Evolutionary conservation across 2,797 vertebrate species (phyloP), one percentile per base, ranked within the genome.

Genomic region (Coendou prehensilis): DNA sequence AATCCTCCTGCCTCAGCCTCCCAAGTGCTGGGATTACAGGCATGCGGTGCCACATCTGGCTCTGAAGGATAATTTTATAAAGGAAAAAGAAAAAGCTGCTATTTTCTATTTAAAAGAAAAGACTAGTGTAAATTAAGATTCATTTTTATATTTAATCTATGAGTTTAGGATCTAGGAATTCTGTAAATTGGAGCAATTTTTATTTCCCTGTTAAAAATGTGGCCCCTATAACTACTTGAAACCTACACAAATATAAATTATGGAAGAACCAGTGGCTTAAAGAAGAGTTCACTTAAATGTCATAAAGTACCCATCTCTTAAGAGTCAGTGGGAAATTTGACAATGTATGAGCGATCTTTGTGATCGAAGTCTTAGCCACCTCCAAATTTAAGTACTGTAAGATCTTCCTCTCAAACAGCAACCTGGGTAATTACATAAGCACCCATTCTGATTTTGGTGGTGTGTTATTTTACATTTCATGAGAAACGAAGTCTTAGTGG

Each of bases 61-160:
- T 50, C 50, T 79, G 76, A 54, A 54, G 18, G 30, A 82, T 47
- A 84, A 78, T 71, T 93, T 85, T 83, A 73, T 85, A 76, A 94
- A 28, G 57, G 67, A 80, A 73, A 96, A 71, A 78, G 28, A 67
- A 95, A 90, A 69, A 73, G 76, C 37, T 96, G 64, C 54, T 86
- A 59, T 91, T 95, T 97, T 95, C 28, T 80, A 59, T 79, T 94
- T 88, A 47, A 91, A 91, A 92, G 94, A 73, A 22, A 95, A 63
- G 41, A 54, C 10, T 78, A 50, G 67, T 93, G 91, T 91, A 91
- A 94, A 57, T 89, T 83, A 93, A 86, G 64, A 94, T 47, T 92
- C 61, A 86, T 75, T 88, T 95, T 92, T 84, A 93, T 54, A 63
- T 47, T 84, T 52, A 90, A 87, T 80, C n/a, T 63, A 87, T 89